These are phyloP conservation scores for Acleris laterana DNA, from an alignment of 2,888 invertebrate species.

Conservation along the genomic window DNA sequence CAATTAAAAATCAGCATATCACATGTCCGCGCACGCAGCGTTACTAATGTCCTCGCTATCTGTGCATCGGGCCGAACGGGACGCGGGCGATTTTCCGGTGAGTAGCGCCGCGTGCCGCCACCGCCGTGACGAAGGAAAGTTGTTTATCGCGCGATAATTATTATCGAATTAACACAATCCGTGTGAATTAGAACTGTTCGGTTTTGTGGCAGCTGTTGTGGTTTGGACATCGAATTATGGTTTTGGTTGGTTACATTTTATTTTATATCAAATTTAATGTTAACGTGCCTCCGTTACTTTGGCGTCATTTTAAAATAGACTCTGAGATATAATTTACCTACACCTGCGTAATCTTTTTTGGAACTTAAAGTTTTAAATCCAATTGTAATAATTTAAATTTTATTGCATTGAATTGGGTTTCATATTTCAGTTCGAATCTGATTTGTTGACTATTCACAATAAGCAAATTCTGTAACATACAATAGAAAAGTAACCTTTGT, in stretches of 20 bases:
- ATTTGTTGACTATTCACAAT: too few species aligned
- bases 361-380: too few species aligned
- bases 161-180: conserved; percentile 33
- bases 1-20: conserved; percentile 35
- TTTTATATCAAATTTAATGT: too few species aligned
- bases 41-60: conserved; percentile 59
- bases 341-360: too few species aligned
- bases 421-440: too few species aligned
- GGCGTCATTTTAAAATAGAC: too few species aligned
- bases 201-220: conserved; percentile 13
- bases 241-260: not conserved
- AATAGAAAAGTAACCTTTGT: too few species aligned
- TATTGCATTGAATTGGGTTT: too few species aligned
- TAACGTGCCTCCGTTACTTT: too few species aligned
- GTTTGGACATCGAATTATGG: not conserved
- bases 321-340: too few species aligned
- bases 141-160: conserved; percentile 34
- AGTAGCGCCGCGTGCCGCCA: conserved; percentile 56
- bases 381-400: too few species aligned
- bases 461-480: too few species aligned
- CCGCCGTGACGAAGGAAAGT: conserved; percentile 49
- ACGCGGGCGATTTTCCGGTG: conserved; percentile 67
- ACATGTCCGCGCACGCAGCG: conserved; percentile 51
- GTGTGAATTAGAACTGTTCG: conserved; percentile 30
- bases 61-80: conserved; percentile 60